These are phyloP conservation scores for Drosophila imparisetae DNA, from an alignment of 2,888 invertebrate genomes.

Conservation along the genomic window DNA sequence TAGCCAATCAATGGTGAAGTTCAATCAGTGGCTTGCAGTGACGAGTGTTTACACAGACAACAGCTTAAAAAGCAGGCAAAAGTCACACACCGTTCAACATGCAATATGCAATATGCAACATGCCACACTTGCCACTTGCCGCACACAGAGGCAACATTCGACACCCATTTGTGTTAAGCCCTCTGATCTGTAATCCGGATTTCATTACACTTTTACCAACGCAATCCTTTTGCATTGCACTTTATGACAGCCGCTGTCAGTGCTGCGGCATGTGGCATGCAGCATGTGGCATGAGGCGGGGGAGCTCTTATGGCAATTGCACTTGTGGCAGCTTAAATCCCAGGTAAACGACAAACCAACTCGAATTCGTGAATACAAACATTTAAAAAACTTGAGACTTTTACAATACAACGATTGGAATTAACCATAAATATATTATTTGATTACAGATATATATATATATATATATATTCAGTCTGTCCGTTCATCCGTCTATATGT, in stretches of 20 bases:
- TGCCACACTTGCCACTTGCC: conserved; percentile 5
- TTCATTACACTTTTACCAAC: conserved; percentile 61
- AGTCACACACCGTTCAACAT: conserved; percentile 24
- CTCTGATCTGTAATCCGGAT: conserved; percentile 63
- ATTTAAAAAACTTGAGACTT: not conserved
- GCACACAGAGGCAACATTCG: conserved; percentile 27
- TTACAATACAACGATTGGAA: not conserved
- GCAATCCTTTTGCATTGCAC: conserved; percentile 38
- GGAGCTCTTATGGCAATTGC: conserved; percentile 5
- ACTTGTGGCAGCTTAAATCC: conserved; percentile 12
- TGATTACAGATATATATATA: not conserved
- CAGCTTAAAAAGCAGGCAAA: conserved; percentile 38
- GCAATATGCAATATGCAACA: conserved; percentile 11
- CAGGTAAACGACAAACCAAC: conserved; percentile 14
- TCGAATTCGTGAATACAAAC: not conserved
- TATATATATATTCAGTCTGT: not conserved
- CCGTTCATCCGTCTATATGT: not conserved
- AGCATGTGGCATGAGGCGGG: not conserved
- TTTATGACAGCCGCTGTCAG: conserved; percentile 51
- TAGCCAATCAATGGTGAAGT: conserved; percentile 5
- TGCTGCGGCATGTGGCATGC: conserved; percentile 7
- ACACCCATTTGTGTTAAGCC: conserved; percentile 40
- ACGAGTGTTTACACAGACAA: conserved; percentile 25
- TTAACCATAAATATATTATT: not conserved
- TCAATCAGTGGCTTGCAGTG: conserved; percentile 33